phyloP scores from a whole-genome alignment of 2,888 invertebrate species.

The Saturnia pavonia region DNA sequence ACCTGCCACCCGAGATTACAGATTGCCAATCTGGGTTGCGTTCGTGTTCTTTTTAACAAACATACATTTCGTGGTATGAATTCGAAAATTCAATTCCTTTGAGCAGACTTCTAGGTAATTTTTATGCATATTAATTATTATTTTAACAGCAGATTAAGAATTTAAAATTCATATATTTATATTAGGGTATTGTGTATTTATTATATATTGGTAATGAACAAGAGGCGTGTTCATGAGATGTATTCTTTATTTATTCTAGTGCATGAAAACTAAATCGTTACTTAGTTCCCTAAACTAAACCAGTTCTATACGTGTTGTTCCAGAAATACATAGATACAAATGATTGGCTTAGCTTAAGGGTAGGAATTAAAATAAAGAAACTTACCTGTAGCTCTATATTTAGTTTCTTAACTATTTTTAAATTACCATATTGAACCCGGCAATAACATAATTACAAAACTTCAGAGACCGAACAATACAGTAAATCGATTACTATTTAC shows the following conservation, averaged over 20 bases:
- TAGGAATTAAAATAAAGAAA: neutral
- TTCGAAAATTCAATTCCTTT: neutral
- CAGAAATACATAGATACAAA: neutral
- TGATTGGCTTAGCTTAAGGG: neutral
- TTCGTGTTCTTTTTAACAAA: neutral
- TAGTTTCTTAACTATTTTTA: too few species aligned
- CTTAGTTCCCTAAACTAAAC: too few species aligned
- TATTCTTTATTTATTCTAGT: neutral
- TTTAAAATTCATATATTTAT: neutral
- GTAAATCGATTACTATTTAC: neutral
- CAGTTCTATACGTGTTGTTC: neutral
- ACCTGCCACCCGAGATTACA: neutral
- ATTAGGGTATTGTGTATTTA: too few species aligned
- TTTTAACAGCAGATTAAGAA: neutral
- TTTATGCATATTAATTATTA: neutral
- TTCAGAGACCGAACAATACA: neutral
- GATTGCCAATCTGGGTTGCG: neutral
- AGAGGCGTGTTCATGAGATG: neutral
- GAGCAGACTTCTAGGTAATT: neutral
- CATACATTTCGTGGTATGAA: neutral
- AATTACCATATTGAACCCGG: neutral
- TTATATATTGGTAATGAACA: neutral
- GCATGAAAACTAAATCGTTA: too few species aligned
- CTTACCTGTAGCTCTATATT: neutral
- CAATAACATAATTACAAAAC: neutral